Base-by-base conservation (phyloP, 1,140 invertebrate genomes). In the Zaprionus inermis region DNA sequence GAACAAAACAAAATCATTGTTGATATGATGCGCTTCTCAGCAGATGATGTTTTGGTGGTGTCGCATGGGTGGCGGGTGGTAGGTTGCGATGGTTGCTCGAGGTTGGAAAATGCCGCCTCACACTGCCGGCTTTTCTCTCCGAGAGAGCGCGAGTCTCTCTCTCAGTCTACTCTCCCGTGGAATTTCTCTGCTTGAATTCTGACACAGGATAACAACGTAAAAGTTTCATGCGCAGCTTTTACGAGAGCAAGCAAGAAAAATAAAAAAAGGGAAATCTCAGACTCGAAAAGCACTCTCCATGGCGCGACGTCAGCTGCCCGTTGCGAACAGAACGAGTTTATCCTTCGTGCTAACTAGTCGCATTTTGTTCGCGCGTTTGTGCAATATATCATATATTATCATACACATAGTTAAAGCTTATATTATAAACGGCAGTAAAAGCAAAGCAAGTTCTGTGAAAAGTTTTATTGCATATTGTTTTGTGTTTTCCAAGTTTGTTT, bases 261-360 rank as follows among this genome's bases (percentile, higher is more conserved):
- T 9, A n/a, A 44, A 44, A 7, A 44, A 44, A 44, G 59, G 28
- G 38, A 67, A 69, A 46, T 30, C 18, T 22, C 44, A 22, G 44
- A 20, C 16, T 20, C 18, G 7, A 11, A 75, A 85, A 86, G 82
- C 78, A 60, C 36, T 64, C 51, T 58, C 56, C 24, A 28, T 46
- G 10, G 0, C 16, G 16, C 54, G 64, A 71, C 64, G 81, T 70
- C 79, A 81, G 68, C 76, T 79, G 69, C 63, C 56, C 24, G 24
- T 5, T 28, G 24, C 24, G 24, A 75, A 59, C 80, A 91, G 89
- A 91, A 82, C 83, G 89, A 91, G 89, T 91, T 91, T 82, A 91
- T 91, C 89, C 89, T 91, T 91, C 81, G 89, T 89, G 83, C 84
- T 89, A 91, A 78, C 72, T 82, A 78, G 89, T 81, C 81, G 89